phyloP scores from a whole-genome alignment of 2,888 invertebrate species.

The Eulithis prunata region DNA sequence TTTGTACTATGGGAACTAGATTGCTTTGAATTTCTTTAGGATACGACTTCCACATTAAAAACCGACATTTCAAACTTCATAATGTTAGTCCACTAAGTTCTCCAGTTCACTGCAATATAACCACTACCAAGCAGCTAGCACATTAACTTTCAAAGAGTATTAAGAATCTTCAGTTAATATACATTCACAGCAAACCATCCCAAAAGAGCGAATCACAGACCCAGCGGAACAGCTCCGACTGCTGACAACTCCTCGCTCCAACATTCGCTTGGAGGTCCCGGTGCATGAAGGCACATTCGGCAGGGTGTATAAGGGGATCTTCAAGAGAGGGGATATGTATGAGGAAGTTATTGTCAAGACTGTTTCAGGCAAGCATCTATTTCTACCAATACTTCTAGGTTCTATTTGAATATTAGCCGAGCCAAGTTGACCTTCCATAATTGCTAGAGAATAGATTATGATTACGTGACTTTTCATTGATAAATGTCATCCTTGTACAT shows the following conservation, averaged over 20 bases:
- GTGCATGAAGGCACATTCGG: slow-evolving; percentile 95
- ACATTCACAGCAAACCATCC: slow-evolving; percentile 64
- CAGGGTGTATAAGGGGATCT: slow-evolving; percentile 91
- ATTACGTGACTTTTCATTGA: too few relatives aligned
- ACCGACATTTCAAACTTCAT: too few relatives aligned
- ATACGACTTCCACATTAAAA: too few relatives aligned
- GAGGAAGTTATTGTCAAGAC: slow-evolving; percentile 94
- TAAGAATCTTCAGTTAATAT: background rate
- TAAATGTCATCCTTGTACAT: background rate
- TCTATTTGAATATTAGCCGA: too few relatives aligned
- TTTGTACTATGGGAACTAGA: too few relatives aligned
- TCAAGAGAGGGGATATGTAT: slow-evolving; percentile 85
- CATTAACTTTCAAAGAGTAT: too few relatives aligned
- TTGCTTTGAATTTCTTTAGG: too few relatives aligned
- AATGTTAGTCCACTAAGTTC: too few relatives aligned
- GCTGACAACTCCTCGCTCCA: slow-evolving; percentile 85
- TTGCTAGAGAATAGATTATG: too few relatives aligned
- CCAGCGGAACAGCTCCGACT: slow-evolving; percentile 86
- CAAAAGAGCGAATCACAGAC: slow-evolving; percentile 77
- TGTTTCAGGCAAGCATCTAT: slow-evolving; percentile 87
- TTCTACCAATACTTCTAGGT: background rate
- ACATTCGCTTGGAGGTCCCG: slow-evolving; percentile 84
- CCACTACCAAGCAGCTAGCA: too few relatives aligned
- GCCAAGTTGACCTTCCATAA: too few relatives aligned
- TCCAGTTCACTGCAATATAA: too few relatives aligned